Percentiles rank a stretch among this genome's conserved stretches.
phyloP scores from a whole-genome alignment of 2,888 invertebrate species.

The Choristoneura rosaceana region DNA sequence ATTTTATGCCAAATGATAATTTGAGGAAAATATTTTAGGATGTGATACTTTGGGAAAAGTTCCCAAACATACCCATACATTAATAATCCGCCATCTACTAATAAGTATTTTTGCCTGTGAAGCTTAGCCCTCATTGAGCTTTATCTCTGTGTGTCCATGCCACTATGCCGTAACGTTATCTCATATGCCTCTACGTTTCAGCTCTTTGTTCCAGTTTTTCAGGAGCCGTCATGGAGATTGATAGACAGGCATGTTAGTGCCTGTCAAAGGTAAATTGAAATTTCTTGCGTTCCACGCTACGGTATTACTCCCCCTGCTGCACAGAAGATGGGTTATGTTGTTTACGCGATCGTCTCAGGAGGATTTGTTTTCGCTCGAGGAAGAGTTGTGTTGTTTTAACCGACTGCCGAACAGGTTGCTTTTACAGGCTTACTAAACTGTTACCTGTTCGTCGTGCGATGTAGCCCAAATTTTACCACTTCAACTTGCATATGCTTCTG shows the following conservation, averaged over 20 bases:
- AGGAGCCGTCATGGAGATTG: slow-evolving; percentile 18
- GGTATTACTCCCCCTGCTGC: neutral
- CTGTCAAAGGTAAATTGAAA: slow-evolving; percentile 37
- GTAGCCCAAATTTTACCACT: too few relatives aligned
- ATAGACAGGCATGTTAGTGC: slow-evolving; percentile 27
- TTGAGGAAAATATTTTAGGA: too few relatives aligned
- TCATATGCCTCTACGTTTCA: neutral
- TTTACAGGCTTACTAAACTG: too few relatives aligned
- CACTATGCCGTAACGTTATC: neutral
- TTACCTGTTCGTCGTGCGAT: too few relatives aligned
- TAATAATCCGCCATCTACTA: too few relatives aligned
- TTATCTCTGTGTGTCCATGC: too few relatives aligned
- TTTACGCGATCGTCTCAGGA: neutral
- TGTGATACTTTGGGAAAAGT: too few relatives aligned
- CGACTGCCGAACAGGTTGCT: too few relatives aligned
- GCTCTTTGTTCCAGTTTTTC: slow-evolving; percentile 9
- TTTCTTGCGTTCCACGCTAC: slow-evolving; percentile 21
- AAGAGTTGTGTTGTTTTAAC: neutral
- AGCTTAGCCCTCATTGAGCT: neutral
- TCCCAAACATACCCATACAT: too few relatives aligned
- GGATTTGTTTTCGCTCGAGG: neutral
- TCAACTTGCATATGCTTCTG: too few relatives aligned
- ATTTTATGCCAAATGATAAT: too few relatives aligned
- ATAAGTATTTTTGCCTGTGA: too few relatives aligned
- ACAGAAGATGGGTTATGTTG: neutral